These are phyloP conservation scores for Brachirus orientalis DNA, from an alignment of 2,113 vertebrate genomes.

Conservation along the genomic window DNA sequence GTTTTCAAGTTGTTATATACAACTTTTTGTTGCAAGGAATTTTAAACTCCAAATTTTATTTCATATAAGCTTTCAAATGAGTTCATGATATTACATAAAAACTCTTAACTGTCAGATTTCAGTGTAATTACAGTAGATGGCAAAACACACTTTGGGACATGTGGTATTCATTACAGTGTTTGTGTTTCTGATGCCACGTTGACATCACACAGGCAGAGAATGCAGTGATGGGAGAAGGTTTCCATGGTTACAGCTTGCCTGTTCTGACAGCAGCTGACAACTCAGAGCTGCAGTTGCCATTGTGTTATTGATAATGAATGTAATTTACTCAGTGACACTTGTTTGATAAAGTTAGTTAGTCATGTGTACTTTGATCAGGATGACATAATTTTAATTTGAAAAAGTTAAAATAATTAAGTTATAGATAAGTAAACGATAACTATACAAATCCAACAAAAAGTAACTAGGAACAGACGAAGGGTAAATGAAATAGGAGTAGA, in stretches of 20 bases:
- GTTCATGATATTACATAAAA: no score
- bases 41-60: no score
- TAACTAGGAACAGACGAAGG: no score
- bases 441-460: no score
- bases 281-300: no score
- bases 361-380: neutral
- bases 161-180: neutral
- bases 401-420: neutral
- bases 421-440: neutral
- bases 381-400: neutral
- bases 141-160: neutral
- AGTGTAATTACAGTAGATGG: neutral
- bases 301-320: constrained; percentile 28
- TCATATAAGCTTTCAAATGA: no score
- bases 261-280: constrained; percentile 42
- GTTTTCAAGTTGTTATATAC: no score
- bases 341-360: neutral
- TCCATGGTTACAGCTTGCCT: constrained; percentile 37
- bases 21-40: no score
- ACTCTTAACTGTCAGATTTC: neutral
- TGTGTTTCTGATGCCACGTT: constrained; percentile 5
- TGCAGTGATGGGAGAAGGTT: constrained; percentile 25
- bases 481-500: no score
- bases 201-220: constrained; percentile 13
- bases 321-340: neutral